Evolutionary conservation across 2,797 vertebrate species (phyloP).

Genomic region (Buceros bicornis): DNA sequence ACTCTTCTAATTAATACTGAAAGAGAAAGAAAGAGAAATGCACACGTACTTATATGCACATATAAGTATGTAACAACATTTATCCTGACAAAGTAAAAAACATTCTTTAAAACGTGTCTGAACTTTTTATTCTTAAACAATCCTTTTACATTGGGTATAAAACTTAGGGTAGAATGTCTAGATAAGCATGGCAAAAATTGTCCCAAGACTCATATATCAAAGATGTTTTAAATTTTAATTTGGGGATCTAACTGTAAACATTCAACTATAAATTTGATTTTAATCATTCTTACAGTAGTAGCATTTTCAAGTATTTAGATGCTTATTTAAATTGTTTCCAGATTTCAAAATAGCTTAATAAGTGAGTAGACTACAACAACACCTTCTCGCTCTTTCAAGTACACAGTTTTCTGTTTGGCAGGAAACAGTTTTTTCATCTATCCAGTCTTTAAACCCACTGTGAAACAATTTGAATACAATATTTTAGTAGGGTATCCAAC

Average conservation of each 20-base stretch:
- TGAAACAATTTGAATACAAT: background rate
- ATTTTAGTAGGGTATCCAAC: background rate
- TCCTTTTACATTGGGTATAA: background rate
- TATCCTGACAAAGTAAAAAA: background rate
- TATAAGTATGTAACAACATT: background rate
- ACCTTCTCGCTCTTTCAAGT: background rate
- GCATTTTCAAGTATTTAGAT: background rate
- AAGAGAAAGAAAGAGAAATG: background rate
- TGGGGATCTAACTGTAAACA: background rate
- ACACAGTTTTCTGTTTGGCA: background rate
- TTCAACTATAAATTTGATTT: background rate
- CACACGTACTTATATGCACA: background rate
- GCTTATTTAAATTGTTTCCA: background rate
- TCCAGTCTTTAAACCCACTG: background rate
- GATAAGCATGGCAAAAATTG: background rate
- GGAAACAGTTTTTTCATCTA: background rate
- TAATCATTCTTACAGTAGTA: background rate
- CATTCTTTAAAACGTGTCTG: background rate
- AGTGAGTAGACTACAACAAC: background rate
- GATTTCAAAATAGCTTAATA: background rate
- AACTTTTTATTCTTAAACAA: background rate
- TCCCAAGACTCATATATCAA: background rate
- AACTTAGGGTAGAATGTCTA: background rate
- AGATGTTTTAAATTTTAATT: background rate
- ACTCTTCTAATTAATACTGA: background rate